A percentile compares a stretch with the other conserved stretches of the same genome.
These are phyloP conservation scores for Pseudanteris insignis DNA, from an alignment of 2,888 invertebrate genomes.

Conservation along the genomic window DNA sequence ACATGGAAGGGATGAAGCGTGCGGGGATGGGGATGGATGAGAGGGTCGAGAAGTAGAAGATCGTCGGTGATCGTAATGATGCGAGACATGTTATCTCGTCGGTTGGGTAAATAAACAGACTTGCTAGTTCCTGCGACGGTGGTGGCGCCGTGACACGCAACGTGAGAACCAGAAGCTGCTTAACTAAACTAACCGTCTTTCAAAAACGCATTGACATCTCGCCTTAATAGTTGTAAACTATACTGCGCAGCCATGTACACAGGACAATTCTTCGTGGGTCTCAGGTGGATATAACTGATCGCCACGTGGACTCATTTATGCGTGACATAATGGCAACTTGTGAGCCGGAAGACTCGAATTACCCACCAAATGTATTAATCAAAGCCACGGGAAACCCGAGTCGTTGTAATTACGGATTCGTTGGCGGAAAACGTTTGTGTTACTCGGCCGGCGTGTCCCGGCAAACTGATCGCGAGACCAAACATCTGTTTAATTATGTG, in stretches of 20 bases:
- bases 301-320: constrained; percentile 33
- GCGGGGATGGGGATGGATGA: not conserved
- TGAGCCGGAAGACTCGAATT: constrained; percentile 5
- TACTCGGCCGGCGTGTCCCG: too few relatives aligned
- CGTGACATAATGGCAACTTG: constrained; percentile 25
- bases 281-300: constrained; percentile 34
- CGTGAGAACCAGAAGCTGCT: too few relatives aligned
- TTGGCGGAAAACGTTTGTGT: too few relatives aligned
- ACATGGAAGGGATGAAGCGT: too few relatives aligned
- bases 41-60: not conserved
- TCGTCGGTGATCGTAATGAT: not conserved
- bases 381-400: not conserved
- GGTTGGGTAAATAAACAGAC: not conserved
- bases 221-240: not conserved
- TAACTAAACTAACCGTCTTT: too few relatives aligned
- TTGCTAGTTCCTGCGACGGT: too few relatives aligned
- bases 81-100: not conserved
- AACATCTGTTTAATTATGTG: constrained; percentile 1
- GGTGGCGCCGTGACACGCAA: too few relatives aligned
- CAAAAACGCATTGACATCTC: not conserved
- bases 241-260: not conserved
- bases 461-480: constrained; percentile 1
- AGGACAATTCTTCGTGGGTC: too few relatives aligned
- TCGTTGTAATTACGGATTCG: too few relatives aligned
- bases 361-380: not conserved